phyloP scores from a whole-genome alignment of 2,113 vertebrate genomes.

The Grantiella picta region DNA sequence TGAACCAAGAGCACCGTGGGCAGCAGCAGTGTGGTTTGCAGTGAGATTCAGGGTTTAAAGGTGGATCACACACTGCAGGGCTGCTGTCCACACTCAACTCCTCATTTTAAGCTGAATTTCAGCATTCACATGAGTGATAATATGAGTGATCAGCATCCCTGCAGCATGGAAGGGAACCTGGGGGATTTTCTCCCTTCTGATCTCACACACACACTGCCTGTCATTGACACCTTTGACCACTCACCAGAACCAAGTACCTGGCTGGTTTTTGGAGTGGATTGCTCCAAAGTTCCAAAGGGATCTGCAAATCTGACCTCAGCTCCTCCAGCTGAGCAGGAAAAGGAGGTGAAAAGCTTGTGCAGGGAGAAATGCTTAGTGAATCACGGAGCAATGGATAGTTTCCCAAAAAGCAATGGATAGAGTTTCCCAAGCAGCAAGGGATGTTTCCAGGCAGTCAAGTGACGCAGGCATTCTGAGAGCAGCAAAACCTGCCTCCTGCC shows the following conservation, averaged over 20 bases:
- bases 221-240: rapidly evolving
- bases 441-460: rapidly evolving
- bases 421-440: not conserved
- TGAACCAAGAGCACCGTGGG: not conserved
- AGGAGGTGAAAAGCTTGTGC: not conserved
- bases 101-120: not conserved
- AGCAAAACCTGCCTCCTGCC: not conserved
- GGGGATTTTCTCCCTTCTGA: not conserved
- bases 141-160: not conserved
- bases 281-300: not conserved
- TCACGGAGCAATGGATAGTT: not conserved
- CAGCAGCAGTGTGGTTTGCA: not conserved
- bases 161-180: not conserved
- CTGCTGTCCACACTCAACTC: not conserved
- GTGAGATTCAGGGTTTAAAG: not conserved
- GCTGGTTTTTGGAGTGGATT: rapidly evolving
- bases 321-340: not conserved
- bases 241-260: not conserved
- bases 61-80: not conserved
- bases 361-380: not conserved
- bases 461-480: rapidly evolving
- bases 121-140: not conserved
- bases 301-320: rapidly evolving
- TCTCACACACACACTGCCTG: rapidly evolving
- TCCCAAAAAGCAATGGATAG: not conserved